phyloP scores from a whole-genome alignment of 2,888 invertebrate genomes.

The Smittia aterrima region DNA sequence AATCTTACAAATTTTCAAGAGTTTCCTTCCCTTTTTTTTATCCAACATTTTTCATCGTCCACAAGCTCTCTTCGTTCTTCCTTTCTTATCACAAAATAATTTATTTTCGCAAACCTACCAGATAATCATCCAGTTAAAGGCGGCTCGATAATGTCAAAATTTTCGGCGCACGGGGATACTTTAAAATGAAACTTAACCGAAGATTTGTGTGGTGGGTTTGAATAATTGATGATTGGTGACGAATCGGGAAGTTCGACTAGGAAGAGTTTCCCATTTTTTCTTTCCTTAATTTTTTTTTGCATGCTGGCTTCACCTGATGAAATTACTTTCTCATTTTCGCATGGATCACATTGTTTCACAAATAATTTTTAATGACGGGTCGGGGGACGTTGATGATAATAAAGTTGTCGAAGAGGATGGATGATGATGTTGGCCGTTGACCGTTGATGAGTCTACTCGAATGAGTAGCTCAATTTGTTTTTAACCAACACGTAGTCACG shows the following conservation, averaged over 20 bases:
- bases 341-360: neutral
- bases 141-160: too few species aligned
- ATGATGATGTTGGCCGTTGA: neutral
- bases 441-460: slow-evolving; percentile 50
- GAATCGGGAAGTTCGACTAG: slow-evolving; percentile 9
- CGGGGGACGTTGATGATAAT: too few species aligned
- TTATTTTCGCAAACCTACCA: neutral
- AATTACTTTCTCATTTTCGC: neutral
- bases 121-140: neutral
- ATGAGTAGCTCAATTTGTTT: slow-evolving; percentile 84
- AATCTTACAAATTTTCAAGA: neutral
- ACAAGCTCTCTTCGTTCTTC: neutral
- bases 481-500: slow-evolving; percentile 85
- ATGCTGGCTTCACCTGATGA: slow-evolving; percentile 4
- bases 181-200: slow-evolving; percentile 10
- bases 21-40: neutral
- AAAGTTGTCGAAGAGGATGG: slow-evolving; percentile 4
- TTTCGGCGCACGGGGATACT: neutral
- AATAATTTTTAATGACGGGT: neutral
- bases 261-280: neutral
- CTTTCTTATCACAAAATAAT: slow-evolving; percentile 12
- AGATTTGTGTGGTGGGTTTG: slow-evolving; percentile 15
- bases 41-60: neutral
- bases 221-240: slow-evolving; percentile 5
- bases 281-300: neutral